Evolutionary conservation across 2,888 invertebrate genomes (phyloP).

Genomic region (Scelioninae gen. 1): DNA sequence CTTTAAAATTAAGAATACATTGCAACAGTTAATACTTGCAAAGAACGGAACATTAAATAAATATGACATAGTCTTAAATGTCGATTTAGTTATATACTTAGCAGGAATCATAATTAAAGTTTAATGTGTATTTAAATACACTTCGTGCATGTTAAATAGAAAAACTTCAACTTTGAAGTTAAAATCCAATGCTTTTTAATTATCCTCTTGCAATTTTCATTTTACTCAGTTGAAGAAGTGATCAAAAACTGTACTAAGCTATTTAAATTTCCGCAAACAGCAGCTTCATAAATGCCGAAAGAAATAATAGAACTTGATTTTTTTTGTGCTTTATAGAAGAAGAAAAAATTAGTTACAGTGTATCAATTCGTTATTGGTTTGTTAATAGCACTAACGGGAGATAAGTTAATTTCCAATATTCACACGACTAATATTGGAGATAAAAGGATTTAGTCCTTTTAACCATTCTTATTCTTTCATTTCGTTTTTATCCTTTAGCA

Average conservation of each 20-base stretch:
- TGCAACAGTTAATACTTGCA: neutral
- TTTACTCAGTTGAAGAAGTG: neutral
- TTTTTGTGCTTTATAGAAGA: too few species aligned
- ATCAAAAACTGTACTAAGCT: neutral
- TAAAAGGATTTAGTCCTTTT: neutral
- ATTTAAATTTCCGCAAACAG: constrained; percentile 3
- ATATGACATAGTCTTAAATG: neutral
- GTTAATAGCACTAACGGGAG: neutral
- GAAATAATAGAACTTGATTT: too few species aligned
- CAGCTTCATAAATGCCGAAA: neutral
- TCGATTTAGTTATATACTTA: constrained; percentile 4
- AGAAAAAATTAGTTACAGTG: too few species aligned
- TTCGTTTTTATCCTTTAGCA: too few species aligned
- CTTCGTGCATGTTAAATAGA: neutral
- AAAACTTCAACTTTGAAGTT: neutral
- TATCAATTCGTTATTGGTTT: neutral
- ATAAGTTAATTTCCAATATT: neutral
- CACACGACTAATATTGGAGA: neutral
- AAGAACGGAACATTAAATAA: neutral
- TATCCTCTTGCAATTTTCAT: neutral
- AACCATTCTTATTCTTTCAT: neutral
- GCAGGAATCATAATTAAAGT: neutral
- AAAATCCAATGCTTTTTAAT: constrained; percentile 1
- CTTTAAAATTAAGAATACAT: neutral
- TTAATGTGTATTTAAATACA: constrained; percentile 7